Evolutionary conservation across 2,888 invertebrate genomes (phyloP).

Genomic region (Pomacea canaliculata): DNA sequence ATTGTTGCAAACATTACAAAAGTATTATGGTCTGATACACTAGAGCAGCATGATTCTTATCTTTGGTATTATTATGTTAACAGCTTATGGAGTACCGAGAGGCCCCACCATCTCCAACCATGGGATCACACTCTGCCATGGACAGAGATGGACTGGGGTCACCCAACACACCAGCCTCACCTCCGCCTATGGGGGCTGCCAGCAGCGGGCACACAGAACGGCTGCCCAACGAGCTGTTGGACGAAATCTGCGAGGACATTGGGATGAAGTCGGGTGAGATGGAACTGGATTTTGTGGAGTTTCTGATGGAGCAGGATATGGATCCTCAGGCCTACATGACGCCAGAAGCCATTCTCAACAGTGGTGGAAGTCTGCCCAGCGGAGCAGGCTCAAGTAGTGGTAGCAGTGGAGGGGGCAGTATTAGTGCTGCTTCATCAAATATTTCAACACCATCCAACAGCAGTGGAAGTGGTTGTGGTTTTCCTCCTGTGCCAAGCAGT

Average conservation of each 20-base stretch:
- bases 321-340: slow-evolving; percentile 58
- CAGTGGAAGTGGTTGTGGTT: slow-evolving; percentile 30
- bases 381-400: slow-evolving; percentile 6
- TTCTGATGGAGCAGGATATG: slow-evolving; percentile 61
- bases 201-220: slow-evolving; percentile 51
- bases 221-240: slow-evolving; percentile 63
- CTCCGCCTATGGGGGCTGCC: slow-evolving; percentile 41
- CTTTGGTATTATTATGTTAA: slow-evolving; percentile 22
- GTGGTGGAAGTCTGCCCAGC: slow-evolving; percentile 11
- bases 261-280: slow-evolving; percentile 67
- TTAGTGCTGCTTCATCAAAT: slow-evolving; percentile 29
- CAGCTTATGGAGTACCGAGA: slow-evolving; percentile 66
- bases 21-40: no score
- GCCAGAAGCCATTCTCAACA: slow-evolving; percentile 46
- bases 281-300: slow-evolving; percentile 68
- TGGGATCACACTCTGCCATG: slow-evolving; percentile 54
- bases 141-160: slow-evolving; percentile 54
- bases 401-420: neutral
- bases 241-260: slow-evolving; percentile 69
- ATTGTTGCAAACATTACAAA: no score
- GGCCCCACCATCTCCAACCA: slow-evolving; percentile 46
- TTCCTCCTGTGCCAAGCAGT: slow-evolving; percentile 15
- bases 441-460: slow-evolving; percentile 36
- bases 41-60: neutral
- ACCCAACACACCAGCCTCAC: slow-evolving; percentile 57